Conservation (phyloP, 1,140 invertebrate genomes). For the Drosophila santomea region DNA sequence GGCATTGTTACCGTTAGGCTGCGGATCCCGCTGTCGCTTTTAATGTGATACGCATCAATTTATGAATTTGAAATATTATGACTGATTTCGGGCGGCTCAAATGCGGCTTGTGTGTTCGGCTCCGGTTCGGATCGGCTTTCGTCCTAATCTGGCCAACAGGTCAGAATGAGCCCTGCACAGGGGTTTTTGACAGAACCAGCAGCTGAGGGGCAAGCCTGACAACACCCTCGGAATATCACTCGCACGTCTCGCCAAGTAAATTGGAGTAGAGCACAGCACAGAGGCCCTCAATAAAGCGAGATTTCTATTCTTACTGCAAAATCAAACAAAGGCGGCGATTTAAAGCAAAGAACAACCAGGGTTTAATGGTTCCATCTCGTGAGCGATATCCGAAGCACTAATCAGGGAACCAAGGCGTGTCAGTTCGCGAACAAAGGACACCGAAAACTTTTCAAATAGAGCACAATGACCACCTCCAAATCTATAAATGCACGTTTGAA, state of each 20-base stretch:
- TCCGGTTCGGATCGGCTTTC: conserved; percentile 2
- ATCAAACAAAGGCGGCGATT: conserved; percentile 43
- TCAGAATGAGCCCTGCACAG: conserved; percentile 1
- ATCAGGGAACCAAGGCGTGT: conserved; percentile 12
- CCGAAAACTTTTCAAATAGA: neutral
- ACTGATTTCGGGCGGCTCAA: conserved; percentile 67
- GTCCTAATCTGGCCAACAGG: conserved; percentile 55
- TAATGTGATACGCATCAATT: conserved; percentile 82
- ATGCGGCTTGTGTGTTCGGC: conserved; percentile 32
- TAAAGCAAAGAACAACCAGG: conserved; percentile 55
- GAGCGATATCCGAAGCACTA: conserved; percentile 7
- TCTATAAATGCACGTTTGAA: too few species aligned
- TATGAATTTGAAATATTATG: conserved; percentile 83
- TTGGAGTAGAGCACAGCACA: conserved; percentile 57
- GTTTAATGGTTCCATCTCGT: conserved; percentile 15
- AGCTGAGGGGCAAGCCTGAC: conserved; percentile 56
- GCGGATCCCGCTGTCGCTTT: conserved; percentile 48
- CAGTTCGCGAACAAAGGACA: conserved; percentile 22
- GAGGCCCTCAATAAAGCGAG: conserved; percentile 55
- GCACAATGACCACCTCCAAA: too few species aligned
- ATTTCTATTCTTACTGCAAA: conserved; percentile 64
- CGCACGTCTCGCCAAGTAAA: conserved; percentile 24
- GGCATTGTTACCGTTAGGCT: conserved; percentile 56
- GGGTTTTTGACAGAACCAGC: conserved; percentile 10
- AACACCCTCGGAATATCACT: conserved; percentile 9